Evolutionary conservation across 37 sponge, comb jelly and placozoan species (phyloP).

Genomic region (Chondrilla cf. caribensis): DNA sequence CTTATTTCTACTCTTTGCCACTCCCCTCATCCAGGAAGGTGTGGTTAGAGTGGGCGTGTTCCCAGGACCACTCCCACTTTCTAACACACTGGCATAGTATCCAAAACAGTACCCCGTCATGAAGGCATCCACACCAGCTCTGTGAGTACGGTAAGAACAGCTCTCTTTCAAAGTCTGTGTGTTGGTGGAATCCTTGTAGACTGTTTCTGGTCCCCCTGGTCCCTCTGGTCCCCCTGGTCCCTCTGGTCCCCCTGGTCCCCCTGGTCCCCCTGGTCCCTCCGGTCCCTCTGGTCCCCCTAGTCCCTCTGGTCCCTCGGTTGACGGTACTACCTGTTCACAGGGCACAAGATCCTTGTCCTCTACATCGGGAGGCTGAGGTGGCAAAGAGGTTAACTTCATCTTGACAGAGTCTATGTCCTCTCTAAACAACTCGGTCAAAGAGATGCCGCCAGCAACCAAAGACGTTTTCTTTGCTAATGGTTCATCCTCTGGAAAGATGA

Average conservation of each 20-base stretch:
- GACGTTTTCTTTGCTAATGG: not conserved
- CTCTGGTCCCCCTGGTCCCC: not conserved
- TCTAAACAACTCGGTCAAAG: not conserved
- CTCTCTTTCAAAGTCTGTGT: not conserved
- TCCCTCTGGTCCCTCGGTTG: constrained; percentile 24
- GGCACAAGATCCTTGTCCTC: not conserved
- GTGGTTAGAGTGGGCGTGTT: not conserved
- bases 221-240: not conserved
- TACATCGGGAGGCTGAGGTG: constrained; percentile 1
- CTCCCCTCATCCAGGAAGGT: not conserved
- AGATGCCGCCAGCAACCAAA: not conserved
- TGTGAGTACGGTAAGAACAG: not conserved
- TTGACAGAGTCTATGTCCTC: not conserved
- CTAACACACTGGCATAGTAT: constrained; percentile 4
- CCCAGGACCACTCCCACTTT: not conserved
- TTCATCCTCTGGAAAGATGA: not conserved
- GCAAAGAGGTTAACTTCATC: not conserved
- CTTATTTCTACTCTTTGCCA: constrained; percentile 40
- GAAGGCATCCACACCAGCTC: constrained; percentile 90
- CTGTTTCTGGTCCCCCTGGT: not conserved
- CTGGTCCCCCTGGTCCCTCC: constrained; percentile 14
- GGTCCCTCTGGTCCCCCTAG: constrained; percentile 13
- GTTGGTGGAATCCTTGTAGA: not conserved
- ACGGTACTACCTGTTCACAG: not conserved
- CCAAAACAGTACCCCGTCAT: constrained; percentile 76